phyloP scores from a whole-genome alignment of 2,888 invertebrate species.

The Drosophila longiperda region DNA sequence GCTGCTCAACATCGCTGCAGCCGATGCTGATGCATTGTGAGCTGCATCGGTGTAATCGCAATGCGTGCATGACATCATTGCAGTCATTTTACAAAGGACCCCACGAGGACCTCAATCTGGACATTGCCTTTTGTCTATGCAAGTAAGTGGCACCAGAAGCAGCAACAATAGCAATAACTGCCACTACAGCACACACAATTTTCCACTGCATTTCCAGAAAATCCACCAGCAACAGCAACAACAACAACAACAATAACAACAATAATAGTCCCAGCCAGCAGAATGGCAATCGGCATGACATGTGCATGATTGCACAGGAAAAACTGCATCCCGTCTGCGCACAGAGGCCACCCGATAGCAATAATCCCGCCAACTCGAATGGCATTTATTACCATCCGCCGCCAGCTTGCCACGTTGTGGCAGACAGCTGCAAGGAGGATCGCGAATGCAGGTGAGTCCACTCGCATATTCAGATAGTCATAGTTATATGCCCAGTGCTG shows the following conservation, averaged over 20 bases:
- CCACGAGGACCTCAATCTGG: constrained; percentile 92
- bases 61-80: constrained; percentile 94
- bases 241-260: constrained; percentile 16
- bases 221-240: constrained; percentile 86
- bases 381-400: constrained; percentile 87
- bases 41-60: constrained; percentile 90
- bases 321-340: constrained; percentile 95
- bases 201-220: constrained; percentile 87
- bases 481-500: constrained; percentile 6
- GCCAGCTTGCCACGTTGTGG: constrained; percentile 94
- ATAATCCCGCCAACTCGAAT: constrained; percentile 85
- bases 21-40: constrained; percentile 95
- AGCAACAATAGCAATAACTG: constrained; percentile 18
- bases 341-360: constrained; percentile 89
- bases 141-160: constrained; percentile 88
- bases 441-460: constrained; percentile 91
- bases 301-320: constrained; percentile 95
- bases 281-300: constrained; percentile 90
- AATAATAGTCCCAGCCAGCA: constrained; percentile 58
- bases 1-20: constrained; percentile 91
- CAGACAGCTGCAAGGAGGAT: constrained; percentile 92
- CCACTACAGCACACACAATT: constrained; percentile 25
- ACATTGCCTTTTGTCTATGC: constrained; percentile 97
- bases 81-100: constrained; percentile 94
- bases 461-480: constrained; percentile 20